Evolutionary conservation across 1,140 invertebrate species (phyloP).

Genomic region (Drosophila santomea): DNA sequence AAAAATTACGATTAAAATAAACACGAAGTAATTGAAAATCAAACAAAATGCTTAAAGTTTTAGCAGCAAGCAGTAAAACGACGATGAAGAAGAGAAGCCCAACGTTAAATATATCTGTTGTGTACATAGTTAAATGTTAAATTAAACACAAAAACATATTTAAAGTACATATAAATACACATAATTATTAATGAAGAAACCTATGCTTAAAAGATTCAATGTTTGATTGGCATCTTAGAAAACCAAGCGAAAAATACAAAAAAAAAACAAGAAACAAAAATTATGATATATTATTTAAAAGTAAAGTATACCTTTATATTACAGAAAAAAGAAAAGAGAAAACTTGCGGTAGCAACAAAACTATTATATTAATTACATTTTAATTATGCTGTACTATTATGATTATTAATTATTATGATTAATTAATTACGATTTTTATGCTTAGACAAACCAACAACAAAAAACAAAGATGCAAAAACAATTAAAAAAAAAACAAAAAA

Average conservation of each 20-base stretch:
- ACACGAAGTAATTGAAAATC: slow-evolving; percentile 40
- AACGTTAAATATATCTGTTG: slow-evolving; percentile 81
- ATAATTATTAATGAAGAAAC: slow-evolving; percentile 45
- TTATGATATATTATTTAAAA: slow-evolving; percentile 77
- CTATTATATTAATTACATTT: slow-evolving; percentile 81
- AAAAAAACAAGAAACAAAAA: slow-evolving; percentile 42
- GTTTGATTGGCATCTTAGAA: slow-evolving; percentile 70
- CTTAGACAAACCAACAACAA: slow-evolving; percentile 64
- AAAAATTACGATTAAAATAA: slow-evolving; percentile 34
- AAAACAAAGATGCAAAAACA: slow-evolving; percentile 61
- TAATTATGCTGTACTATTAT: slow-evolving; percentile 81
- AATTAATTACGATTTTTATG: slow-evolving; percentile 78
- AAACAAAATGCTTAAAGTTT: slow-evolving; percentile 71
- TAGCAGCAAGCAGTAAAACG: slow-evolving; percentile 53
- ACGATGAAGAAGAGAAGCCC: slow-evolving; percentile 48
- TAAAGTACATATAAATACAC: slow-evolving; percentile 61
- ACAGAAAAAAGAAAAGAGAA: slow-evolving; percentile 43
- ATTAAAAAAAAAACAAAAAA: slow-evolving; percentile 49
- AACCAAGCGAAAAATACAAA: slow-evolving; percentile 54
- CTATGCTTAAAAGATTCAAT: slow-evolving; percentile 72
- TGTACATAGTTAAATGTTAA: slow-evolving; percentile 82
- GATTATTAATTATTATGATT: slow-evolving; percentile 74
- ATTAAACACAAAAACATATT: slow-evolving; percentile 67
- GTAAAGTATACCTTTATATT: slow-evolving; percentile 60
- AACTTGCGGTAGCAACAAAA: slow-evolving; percentile 80